phyloP scores from a whole-genome alignment of 2,113 vertebrate species.

The Cygnus atratus region DNA sequence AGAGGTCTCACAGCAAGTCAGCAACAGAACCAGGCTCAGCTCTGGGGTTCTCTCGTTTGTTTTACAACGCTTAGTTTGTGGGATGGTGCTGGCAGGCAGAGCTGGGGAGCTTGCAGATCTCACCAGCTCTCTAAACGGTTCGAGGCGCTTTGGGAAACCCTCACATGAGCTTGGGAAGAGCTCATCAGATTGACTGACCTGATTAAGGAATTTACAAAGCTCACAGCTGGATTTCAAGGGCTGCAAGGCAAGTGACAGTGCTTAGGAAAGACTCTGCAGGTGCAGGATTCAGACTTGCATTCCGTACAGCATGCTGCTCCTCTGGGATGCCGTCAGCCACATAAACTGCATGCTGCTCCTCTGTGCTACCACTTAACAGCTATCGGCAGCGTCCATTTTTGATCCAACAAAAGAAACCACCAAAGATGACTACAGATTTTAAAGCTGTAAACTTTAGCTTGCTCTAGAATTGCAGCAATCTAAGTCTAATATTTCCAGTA shows the following conservation, averaged over 20 bases:
- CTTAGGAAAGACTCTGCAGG: neutral
- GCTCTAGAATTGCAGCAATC: neutral
- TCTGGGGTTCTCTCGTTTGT: neutral
- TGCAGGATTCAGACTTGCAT: neutral
- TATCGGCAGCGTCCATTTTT: neutral
- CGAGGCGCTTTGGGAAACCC: neutral
- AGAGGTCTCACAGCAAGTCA: neutral
- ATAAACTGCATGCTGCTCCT: neutral
- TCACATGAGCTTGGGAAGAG: neutral
- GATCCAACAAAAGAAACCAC: neutral
- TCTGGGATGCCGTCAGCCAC: neutral
- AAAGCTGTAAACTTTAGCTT: neutral
- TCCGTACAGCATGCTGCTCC: neutral
- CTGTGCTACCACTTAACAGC: accelerated
- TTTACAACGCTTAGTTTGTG: neutral
- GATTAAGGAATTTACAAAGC: neutral
- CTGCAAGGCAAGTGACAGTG: neutral
- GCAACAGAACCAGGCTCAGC: neutral
- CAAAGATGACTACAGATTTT: neutral
- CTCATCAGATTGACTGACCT: neutral
- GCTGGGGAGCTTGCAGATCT: neutral
- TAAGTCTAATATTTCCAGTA: neutral
- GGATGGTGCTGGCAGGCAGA: neutral
- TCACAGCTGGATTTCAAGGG: neutral
- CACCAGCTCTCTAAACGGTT: neutral